Base-by-base conservation (phyloP, 2,888 invertebrate genomes). In the Smittia sp. region DNA sequence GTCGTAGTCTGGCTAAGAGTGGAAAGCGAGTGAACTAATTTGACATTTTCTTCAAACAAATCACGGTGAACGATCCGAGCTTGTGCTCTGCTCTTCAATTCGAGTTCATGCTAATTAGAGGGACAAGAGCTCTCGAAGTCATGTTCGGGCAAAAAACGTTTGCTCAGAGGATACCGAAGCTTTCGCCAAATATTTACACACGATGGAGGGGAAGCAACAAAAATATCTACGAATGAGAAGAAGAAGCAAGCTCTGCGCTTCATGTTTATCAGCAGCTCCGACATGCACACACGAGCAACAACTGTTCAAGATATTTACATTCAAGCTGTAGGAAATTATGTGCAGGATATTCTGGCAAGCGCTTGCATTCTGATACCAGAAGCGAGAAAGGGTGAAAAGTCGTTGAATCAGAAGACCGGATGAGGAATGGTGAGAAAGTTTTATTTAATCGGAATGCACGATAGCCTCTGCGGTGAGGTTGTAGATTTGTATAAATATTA, bases 41-140 rank as follows among this genome's bases (percentile, higher is more conserved):
- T 63, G 63, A 63, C 63, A 63, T 63, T 63, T 63, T 63, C 22
- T 63, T 1, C 63, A 63, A 24, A 63, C 63, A 63, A 63, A 63
- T 63, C 63, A 27, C 4, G 20, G 11, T 13, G 63, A 63, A 20
- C 9, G 6, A 11, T 22, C 11, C 18, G 11, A 9, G 63, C 63
- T 63, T 6, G 20, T 25, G n/a, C 25, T 63, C 9, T 58, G 58
- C 63, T 63, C 3, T 25, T 63, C 20, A 24, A 27, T n/a, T 18
- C 13, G 13, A 63, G 13, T 22, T 2, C 18, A 13, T 58, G 63
- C 63, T 63, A 63, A 63, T 63, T 25, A 63, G 15, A 63, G 7
- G 11, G 22, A 58, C 6, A 18, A 58, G 22, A 58, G 18, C 22
- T 22, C 58, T 58, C 7, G 58, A 58, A 58, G 22, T 22, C 18